phyloP scores from a whole-genome alignment of 2,113 vertebrate genomes.

The Chlorodrepanis virens region DNA sequence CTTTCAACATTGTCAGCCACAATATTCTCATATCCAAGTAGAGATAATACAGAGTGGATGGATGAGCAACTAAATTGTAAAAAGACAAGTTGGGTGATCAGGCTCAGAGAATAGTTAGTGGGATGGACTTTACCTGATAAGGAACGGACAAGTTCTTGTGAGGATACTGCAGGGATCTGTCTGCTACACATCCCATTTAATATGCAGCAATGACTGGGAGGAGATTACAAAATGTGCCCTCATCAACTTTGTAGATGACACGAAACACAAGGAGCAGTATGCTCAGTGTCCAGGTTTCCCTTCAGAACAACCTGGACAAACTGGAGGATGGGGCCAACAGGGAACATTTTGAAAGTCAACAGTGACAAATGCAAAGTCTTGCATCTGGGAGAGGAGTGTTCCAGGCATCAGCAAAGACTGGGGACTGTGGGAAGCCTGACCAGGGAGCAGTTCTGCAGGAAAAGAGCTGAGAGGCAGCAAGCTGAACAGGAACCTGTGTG shows the following conservation, averaged over 20 bases:
- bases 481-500: neutral
- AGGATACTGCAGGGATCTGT: neutral
- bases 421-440: neutral
- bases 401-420: neutral
- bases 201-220: neutral
- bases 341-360: neutral
- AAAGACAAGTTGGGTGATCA: neutral
- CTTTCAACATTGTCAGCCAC: neutral
- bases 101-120: neutral
- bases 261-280: accelerated
- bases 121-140: neutral
- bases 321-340: neutral
- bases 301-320: neutral
- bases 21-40: neutral
- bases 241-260: neutral
- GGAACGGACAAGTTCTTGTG: neutral
- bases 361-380: neutral
- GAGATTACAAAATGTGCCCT: neutral
- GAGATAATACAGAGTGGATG: neutral
- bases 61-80: neutral
- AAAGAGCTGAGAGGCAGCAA: neutral
- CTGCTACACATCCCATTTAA: neutral
- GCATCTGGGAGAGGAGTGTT: neutral
- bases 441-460: neutral
- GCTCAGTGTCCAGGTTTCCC: neutral